These are phyloP conservation scores for Tanytarsus gracilentus DNA, from an alignment of 2,888 invertebrate species.

Conservation along the genomic window DNA sequence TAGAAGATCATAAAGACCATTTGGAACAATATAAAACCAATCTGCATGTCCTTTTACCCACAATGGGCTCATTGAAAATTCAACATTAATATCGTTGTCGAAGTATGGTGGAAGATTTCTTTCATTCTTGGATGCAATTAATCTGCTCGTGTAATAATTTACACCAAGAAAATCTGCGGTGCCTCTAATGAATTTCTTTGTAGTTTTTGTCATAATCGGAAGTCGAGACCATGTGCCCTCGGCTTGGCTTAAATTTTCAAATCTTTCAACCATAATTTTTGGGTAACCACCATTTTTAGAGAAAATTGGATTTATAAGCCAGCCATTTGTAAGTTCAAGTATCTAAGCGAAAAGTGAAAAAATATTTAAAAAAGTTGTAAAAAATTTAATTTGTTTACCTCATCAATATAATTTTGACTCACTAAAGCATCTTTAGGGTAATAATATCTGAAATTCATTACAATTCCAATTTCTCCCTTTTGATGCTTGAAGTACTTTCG, in stretches of 20 bases:
- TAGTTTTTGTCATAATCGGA: conserved; percentile 29
- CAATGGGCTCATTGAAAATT: not conserved
- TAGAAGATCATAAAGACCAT: conserved; percentile 47
- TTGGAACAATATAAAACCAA: conserved; percentile 37
- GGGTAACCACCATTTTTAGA: conserved; percentile 38
- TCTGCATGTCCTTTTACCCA: not conserved
- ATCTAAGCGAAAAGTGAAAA: not conserved
- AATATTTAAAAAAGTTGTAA: not conserved
- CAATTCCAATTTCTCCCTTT: conserved; percentile 37
- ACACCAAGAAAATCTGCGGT: conserved; percentile 22
- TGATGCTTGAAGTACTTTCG: conserved; percentile 39
- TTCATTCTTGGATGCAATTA: conserved; percentile 30
- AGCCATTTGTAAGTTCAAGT: conserved; percentile 37
- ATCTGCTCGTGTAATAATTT: conserved; percentile 30
- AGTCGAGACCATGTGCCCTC: conserved; percentile 37
- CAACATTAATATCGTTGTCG: not conserved
- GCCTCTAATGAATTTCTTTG: not conserved
- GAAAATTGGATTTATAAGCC: conserved; percentile 39
- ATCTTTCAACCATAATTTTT: conserved; percentile 35
- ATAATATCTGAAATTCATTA: conserved; percentile 34
- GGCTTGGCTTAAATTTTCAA: conserved; percentile 35
- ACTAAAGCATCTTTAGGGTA: conserved; percentile 32
- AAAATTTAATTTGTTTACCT: not conserved
- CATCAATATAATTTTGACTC: conserved; percentile 31
- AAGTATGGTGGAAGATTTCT: not conserved